Base-by-base conservation (phyloP, 2,113 vertebrate species). In the Pionites leucogaster region DNA sequence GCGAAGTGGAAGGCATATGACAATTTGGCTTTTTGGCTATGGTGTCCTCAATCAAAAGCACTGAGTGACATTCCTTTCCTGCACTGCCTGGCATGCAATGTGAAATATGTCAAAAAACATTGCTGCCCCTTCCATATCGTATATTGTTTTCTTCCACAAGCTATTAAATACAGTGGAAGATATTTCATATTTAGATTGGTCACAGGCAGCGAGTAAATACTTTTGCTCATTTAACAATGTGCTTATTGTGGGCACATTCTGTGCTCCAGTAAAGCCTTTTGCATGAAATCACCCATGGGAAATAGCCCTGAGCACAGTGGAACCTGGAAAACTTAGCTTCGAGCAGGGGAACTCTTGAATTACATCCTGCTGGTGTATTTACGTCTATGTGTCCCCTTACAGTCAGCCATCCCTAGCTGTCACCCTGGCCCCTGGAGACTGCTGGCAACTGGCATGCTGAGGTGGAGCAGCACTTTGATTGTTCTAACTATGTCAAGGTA, bases 1-100 rank as follows among this genome's bases (percentile, higher is more conserved):
- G 82, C 22, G 53, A 88, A 95, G 64, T 90, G 59, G 81, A 90
- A 96, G 74, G 74, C 95, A 95, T 92, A 96, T 96, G 92, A 95
- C 94, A 90, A 67, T 90, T 86, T 89, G 63, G 77, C 86, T 94
- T 95, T 91, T 92, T 96, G 96, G 92, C 86, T 88, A 52, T 18
- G 62, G 82, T 42, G 76, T 77, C 77, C 85, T 96, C 82, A 92
- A 59, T 96, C 90, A 92, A 90, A 95, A 93, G 52, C 86, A 57
- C 16, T 31, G 90, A 84, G 82, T 84, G 72, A 88, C 92, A 86
- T 96, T 44, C 72, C 92, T 93, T 94, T 83, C 85, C 91, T 91
- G 82, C 72, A 93, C 79, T 95, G 82, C 69, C 74, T 77, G 92
- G 94, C 84, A 96, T 85, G 90, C 82, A 87, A 55, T 57, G 77